Conservation (phyloP, 2,113 vertebrate genomes). For the Centropristis striata region DNA sequence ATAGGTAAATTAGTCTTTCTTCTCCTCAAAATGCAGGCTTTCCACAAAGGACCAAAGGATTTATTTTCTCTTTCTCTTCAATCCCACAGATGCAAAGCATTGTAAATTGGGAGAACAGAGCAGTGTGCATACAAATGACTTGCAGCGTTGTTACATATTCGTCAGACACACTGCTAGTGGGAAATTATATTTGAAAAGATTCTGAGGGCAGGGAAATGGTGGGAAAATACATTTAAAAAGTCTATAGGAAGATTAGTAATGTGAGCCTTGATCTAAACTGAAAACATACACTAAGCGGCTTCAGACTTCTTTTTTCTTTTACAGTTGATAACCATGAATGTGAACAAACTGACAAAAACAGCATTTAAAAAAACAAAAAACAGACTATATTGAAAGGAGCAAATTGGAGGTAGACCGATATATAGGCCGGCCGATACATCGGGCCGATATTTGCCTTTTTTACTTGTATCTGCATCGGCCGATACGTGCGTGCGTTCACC, state of each 20-base stretch:
- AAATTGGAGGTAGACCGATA: too few relatives aligned
- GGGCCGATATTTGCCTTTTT: too few relatives aligned
- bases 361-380: too few relatives aligned
- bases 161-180: constrained; percentile 22
- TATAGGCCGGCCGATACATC: too few relatives aligned
- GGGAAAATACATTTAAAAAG: background rate
- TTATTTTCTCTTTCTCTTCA: background rate
- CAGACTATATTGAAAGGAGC: too few relatives aligned
- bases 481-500: too few relatives aligned
- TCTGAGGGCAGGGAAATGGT: background rate
- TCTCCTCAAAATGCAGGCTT: constrained; percentile 17
- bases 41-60: constrained; percentile 1
- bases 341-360: constrained; percentile 21
- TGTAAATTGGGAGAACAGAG: constrained; percentile 49
- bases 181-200: constrained; percentile 1
- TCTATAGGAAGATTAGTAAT: constrained; percentile 3
- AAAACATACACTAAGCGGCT: constrained; percentile 11
- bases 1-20: constrained; percentile 28
- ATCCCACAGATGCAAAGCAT: constrained; percentile 42
- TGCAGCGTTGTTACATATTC: constrained; percentile 41
- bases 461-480: too few relatives aligned
- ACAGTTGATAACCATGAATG: constrained; percentile 10
- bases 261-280: constrained; percentile 15
- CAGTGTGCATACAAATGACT: constrained; percentile 46
- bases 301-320: constrained; percentile 4